phyloP scores from a whole-genome alignment of 64 coral and sea anemone genomes.

The Montipora cactus region DNA sequence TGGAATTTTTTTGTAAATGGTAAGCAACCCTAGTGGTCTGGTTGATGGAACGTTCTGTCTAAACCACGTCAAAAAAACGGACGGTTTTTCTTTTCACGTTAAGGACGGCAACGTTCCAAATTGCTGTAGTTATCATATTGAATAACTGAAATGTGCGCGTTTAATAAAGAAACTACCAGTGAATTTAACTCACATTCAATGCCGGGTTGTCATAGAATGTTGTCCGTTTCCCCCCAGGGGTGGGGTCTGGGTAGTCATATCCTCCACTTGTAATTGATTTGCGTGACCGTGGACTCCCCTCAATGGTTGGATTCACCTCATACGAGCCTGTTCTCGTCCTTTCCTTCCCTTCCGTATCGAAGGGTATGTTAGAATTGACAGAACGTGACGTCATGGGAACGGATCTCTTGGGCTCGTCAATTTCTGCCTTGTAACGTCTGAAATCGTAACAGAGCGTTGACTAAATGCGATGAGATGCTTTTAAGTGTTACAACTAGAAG shows the following conservation, averaged over 20 bases:
- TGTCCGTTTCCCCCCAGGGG: not conserved
- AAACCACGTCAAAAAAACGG: too few species aligned
- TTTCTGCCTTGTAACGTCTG: constrained; percentile 22
- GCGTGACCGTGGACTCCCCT: not conserved
- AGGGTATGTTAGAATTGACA: not conserved
- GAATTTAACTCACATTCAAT: not conserved
- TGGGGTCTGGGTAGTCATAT: constrained; percentile 36
- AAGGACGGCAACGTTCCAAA: too few species aligned
- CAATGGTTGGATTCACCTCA: not conserved
- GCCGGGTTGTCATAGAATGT: constrained; percentile 33
- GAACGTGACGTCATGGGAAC: not conserved
- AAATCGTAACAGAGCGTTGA: not conserved
- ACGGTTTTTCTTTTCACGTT: too few species aligned
- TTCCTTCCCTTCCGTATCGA: not conserved
- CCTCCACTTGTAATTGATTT: not conserved
- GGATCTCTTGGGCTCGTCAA: not conserved
- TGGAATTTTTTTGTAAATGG: too few species aligned
- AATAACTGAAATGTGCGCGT: too few species aligned
- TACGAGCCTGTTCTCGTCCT: not conserved
- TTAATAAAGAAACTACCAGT: not conserved
- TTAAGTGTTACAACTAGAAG: too few species aligned
- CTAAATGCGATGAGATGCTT: not conserved
- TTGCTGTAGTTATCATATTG: too few species aligned
- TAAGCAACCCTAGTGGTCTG: too few species aligned
- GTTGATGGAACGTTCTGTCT: too few species aligned